Evolutionary conservation across 2,797 vertebrate genomes (phyloP).

Genomic region (Sorex maritimensis): DNA sequence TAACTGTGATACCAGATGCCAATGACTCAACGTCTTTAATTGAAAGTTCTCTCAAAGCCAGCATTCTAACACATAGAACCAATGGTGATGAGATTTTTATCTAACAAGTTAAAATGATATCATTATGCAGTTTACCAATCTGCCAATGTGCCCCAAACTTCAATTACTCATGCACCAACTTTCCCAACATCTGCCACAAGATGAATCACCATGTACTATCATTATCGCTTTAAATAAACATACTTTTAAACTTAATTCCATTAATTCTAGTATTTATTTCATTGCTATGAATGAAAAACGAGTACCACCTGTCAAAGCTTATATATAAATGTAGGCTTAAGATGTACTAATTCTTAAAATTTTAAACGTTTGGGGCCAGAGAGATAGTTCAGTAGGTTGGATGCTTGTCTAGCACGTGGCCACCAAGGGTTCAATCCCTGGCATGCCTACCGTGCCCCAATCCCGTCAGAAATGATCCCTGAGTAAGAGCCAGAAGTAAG

Average conservation of each 20-base stretch:
- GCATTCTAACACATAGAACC: neutral
- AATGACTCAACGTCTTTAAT: constrained; percentile 43
- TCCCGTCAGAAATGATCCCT: no score
- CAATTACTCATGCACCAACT: neutral
- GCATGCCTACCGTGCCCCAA: no score
- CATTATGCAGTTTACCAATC: neutral
- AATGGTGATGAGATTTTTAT: neutral
- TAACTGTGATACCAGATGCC: constrained; percentile 18
- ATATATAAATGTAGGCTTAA: constrained; percentile 29
- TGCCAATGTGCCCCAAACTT: neutral
- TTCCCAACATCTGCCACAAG: neutral
- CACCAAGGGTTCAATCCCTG: no score
- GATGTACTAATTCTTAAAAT: constrained; percentile 9
- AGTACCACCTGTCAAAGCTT: neutral
- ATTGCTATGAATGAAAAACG: neutral
- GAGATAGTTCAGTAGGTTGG: no score
- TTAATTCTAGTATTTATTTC: neutral
- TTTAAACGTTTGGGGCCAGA: neutral
- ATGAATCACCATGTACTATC: neutral
- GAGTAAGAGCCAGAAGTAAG: no score
- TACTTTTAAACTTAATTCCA: neutral
- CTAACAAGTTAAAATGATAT: constrained; percentile 44
- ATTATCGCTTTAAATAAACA: neutral
- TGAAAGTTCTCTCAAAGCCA: constrained; percentile 48
- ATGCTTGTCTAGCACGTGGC: no score